Base-by-base conservation (phyloP, 30 jellyfish, hydroid and myxozoan species). In the Rhopilema esculentum region DNA sequence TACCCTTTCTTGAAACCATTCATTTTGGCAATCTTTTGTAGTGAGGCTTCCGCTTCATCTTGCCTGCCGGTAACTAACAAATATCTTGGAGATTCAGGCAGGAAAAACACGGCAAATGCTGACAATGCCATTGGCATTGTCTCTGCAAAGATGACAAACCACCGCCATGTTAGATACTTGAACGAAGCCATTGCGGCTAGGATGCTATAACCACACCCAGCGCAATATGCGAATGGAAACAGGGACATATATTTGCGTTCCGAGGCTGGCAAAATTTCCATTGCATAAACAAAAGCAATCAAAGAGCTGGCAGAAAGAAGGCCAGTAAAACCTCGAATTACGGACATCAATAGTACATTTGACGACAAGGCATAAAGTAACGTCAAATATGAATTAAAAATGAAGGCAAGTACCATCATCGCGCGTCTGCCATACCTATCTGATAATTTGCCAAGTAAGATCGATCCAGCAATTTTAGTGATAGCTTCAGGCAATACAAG, bases 351-450 rank as follows among this genome's bases (percentile, higher is more conserved):
- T 15, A 48, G 17, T 26, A 28, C 27, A 53, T 75, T 52, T 22
- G 87, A 19, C 1, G 87, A 49, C 53, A 76, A 24, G 2, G 75
- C 74, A 26, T 23, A 19, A 4, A 50, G 66, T 21, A 76, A 27
- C 20, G 87, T 19, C 22, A 52, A 2, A 1, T 19, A 19, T 17
- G 69, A n/a, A 25, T 76, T 71, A 0, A 76, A 21, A 1, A 75
- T 12, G 27, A 49, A 52, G 49, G 61, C 40, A 15, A 52, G 26
- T 15, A 49, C 22, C 87, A 76, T 29, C 1, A 72, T 9, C 22
- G 25, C 22, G 0, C 75, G 74, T 15, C 87, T 51, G 31, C 87
- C 87, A 52, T 20, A 76, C 26, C 27, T 49, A 51, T 76, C 87
- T 15, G 87, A 51, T 27, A 76, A 40, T 24, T 29, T 76, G 15